Percentiles rank a stretch among this genome's conserved stretches.
These are phyloP conservation scores for Phenacoccus solenopsis DNA, from an alignment of 1,140 invertebrate species.

Conservation along the genomic window DNA sequence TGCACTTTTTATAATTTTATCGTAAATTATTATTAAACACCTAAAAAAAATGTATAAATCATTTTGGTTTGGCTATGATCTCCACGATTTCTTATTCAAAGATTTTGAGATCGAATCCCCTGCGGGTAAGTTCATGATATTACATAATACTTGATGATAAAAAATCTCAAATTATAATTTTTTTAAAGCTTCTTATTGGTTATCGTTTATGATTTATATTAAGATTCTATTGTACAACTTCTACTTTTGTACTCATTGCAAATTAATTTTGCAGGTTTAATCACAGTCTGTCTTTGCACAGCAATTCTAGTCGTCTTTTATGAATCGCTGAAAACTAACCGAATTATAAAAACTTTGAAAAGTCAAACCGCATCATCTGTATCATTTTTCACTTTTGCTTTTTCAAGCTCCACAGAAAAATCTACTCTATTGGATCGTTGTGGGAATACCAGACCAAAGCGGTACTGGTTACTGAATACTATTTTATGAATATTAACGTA, in stretches of 20 bases:
- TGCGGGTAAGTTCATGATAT: neutral
- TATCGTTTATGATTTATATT: too few species aligned
- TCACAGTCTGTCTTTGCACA: neutral
- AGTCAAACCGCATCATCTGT: neutral
- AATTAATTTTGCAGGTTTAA: neutral
- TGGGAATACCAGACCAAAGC: neutral
- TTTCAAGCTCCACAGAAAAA: neutral
- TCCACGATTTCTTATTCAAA: neutral
- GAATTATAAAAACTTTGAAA: neutral
- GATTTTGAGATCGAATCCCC: neutral
- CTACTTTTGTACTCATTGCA: neutral
- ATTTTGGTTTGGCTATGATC: neutral
- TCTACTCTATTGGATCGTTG: neutral
- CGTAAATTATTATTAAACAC: neutral
- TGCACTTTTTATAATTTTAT: neutral
- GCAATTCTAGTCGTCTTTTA: neutral
- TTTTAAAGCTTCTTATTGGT: too few species aligned
- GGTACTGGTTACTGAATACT: neutral
- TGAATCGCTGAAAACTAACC: neutral
- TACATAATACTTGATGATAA: too few species aligned
- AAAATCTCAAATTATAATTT: too few species aligned
- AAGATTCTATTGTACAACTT: too few species aligned
- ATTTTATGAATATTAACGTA: neutral
- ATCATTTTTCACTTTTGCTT: neutral
- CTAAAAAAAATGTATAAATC: neutral